Evolutionary conservation across 2,888 invertebrate species (phyloP), one percentile per base, ranked within the genome.

Genomic region (Noctua janthina): DNA sequence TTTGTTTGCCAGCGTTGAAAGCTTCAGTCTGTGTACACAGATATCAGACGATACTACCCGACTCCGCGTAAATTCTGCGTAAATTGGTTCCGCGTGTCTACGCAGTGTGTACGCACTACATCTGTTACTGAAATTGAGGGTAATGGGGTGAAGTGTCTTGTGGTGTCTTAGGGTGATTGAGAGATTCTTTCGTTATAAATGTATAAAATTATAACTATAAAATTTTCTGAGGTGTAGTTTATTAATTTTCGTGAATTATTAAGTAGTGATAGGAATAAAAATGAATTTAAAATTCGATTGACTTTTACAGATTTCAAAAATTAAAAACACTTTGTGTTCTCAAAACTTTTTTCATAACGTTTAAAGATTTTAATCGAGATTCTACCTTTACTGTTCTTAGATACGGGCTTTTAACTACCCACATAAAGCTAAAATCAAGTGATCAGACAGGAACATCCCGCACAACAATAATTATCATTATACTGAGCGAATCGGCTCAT

Each of bases 1-100:
- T 96, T 96, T 95, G 94, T 95, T 95, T 92, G 92, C 86, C 89
- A 83, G 87, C 88, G 90, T 85, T 91, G 91, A 91, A 91, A 92
- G 91, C 91, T 89, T 91, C 87, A 90, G 89, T 90, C 85, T 78
- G 64, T 74, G 83, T 88, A 86, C 89, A 80, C 79, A 87, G 85
- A 86, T 88, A 90, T 88, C 89, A 90, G 86, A 85, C 84, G 83
- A 83, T 87, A 77, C 85, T 76, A 84, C 83, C 79, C 81, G n/a
- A 76, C 70, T 82, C 80, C 39, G 85, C 80, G 77, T 79, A 87
- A 88, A 86, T 84, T 84, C 82, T 74, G 86, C 79, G 76, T 82
- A 88, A 90, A 87, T 87, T 87, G 87, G 84, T 85, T 76, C 76
- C 79, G 54, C 81, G 74, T 82, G 83, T 87, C 84, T 85, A 87